phyloP scores from a whole-genome alignment of 2,113 vertebrate species.

The Erinaceus europaeus region DNA sequence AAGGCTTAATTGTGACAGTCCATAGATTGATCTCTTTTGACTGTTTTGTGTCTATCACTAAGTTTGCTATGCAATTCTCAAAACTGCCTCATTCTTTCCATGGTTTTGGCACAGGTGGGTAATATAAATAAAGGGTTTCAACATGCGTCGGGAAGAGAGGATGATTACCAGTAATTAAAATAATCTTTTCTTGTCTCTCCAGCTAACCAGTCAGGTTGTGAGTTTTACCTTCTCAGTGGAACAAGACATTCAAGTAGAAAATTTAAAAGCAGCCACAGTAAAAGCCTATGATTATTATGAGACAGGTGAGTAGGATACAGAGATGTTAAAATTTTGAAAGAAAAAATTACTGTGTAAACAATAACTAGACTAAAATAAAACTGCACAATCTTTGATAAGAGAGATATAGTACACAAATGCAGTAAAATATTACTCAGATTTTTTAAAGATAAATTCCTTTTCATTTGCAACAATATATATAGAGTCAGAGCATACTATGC shows the following conservation, averaged over 20 bases:
- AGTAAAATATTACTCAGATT: background rate
- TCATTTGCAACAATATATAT: background rate
- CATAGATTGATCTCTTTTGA: background rate
- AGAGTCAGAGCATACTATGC: background rate
- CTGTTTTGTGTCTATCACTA: background rate
- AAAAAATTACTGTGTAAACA: background rate
- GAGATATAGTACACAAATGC: background rate
- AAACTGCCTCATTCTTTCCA: background rate
- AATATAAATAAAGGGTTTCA: background rate
- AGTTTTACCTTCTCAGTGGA: constrained; percentile 79
- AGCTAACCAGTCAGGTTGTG: constrained; percentile 66
- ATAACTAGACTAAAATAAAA: background rate
- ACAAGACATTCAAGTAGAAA: constrained; percentile 78
- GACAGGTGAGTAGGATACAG: constrained; percentile 81
- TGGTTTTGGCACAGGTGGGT: background rate
- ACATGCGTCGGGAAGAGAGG: background rate
- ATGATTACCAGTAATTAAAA: background rate
- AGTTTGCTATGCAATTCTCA: background rate
- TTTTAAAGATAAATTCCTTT: background rate
- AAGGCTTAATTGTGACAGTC: background rate
- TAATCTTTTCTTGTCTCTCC: constrained; percentile 20
- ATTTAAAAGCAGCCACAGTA: constrained; percentile 86
- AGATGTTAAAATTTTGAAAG: background rate
- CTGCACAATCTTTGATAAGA: background rate
- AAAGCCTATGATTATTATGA: constrained; percentile 90